Evolutionary conservation across 2,888 invertebrate species (phyloP), one percentile per base, ranked within the genome.

Genomic region (Ypsolopha scabrella): DNA sequence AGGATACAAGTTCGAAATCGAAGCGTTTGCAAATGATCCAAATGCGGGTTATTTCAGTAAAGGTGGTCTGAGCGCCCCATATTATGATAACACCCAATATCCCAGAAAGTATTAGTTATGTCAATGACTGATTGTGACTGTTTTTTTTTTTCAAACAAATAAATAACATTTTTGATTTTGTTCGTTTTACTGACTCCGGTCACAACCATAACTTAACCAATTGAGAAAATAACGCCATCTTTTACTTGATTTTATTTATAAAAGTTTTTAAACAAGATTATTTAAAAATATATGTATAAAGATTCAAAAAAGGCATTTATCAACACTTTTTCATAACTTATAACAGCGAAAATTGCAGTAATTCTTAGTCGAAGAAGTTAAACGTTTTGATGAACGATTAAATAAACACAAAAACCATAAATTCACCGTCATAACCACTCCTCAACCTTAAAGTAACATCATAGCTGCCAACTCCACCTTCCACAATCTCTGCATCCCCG

Each of bases 1-100:
- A 55, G 85, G 83, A 0, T 83, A 80, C 52, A 78, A 67, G 50
- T 85, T 85, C 53, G 58, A 65, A 54, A 63, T 86, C 8, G 79
- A 82, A 59, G 81, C 85, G 10, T 85, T 64, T 45, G 70, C 68
- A 0, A 65, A 56, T 13, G 62, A 70, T 48, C 67, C 72, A 0
- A 70, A 60, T 34, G 58, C 57, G 2, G 60, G 63, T 3, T 71
- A 59, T 39, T 63, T 58, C n/a, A 69, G 58, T 8, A 77, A 76
- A 57, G 75, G 73, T 1, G 64, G 64, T 24, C 11, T 51, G 37
- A 37, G 13, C 33, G 11, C 38, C 24, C 50, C 43, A 9, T 50
- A 50, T 43, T 55, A 61, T 34, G 63, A 64, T 38, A 63, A 75
- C 10, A 56, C 58, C 0, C 74, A 75, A 51, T 71, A 59, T 11